Evolutionary conservation across 2,797 vertebrate genomes (phyloP).

Genomic region (Orestias chungarensis): DNA sequence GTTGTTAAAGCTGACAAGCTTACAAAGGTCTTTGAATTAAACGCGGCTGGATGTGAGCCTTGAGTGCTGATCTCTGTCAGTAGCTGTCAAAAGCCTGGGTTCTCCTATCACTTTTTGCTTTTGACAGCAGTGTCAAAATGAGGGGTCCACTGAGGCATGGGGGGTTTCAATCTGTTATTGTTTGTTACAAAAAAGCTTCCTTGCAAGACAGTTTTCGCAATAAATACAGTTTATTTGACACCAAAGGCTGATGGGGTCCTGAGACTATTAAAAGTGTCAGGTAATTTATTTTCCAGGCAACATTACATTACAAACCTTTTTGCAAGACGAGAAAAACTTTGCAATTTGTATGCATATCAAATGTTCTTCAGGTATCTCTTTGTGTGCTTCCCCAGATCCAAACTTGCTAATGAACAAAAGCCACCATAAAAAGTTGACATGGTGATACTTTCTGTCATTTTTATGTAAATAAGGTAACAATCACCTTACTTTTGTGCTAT

Average conservation of each 20-base stretch:
- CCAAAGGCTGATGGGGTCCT: neutral
- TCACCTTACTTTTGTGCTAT: neutral
- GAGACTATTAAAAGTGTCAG: neutral
- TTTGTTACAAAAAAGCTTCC: slow-evolving; percentile 39
- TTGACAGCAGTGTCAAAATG: slow-evolving; percentile 30
- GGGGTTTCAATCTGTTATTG: slow-evolving; percentile 39
- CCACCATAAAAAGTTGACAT: neutral
- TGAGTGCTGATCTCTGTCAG: slow-evolving; percentile 39
- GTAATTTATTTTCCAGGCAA: too few species aligned
- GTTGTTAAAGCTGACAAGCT: slow-evolving; percentile 48
- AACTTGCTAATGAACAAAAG: neutral
- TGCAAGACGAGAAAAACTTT: neutral
- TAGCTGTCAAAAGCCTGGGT: slow-evolving; percentile 30
- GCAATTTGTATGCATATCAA: neutral
- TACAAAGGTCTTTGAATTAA: slow-evolving; percentile 59
- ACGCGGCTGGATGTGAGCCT: slow-evolving; percentile 40
- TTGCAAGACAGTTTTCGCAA: slow-evolving; percentile 35
- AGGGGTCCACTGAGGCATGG: slow-evolving; percentile 28
- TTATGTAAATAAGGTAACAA: slow-evolving; percentile 13
- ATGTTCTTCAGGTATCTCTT: neutral
- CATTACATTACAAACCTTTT: too few species aligned
- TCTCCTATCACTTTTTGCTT: slow-evolving; percentile 31
- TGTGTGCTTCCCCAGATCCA: neutral
- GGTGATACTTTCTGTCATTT: neutral
- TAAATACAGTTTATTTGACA: slow-evolving; percentile 28